Conservation (phyloP, 1,140 invertebrate species). For the Cepaea nemoralis region DNA sequence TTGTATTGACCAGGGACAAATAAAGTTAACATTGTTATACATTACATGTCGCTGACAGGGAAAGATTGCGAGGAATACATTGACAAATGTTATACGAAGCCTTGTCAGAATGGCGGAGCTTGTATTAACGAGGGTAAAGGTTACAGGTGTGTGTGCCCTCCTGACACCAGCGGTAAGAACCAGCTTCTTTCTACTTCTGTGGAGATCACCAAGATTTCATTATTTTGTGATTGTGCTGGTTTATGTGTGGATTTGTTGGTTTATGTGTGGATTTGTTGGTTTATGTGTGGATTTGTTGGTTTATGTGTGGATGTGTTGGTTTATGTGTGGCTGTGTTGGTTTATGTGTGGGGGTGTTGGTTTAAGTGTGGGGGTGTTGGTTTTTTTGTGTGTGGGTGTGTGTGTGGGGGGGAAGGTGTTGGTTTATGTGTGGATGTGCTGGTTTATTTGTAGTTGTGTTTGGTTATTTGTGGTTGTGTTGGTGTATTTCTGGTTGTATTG, state of each 20-base stretch:
- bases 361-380: neutral
- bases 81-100: slow-evolving; percentile 95
- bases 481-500: no score
- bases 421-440: no score
- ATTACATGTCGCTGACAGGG: neutral
- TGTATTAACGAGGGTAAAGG: slow-evolving; percentile 90
- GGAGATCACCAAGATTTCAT: neutral
- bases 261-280: neutral
- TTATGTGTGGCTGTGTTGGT: no score
- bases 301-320: neutral
- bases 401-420: no score
- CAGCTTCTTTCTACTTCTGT: slow-evolving; percentile 13
- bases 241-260: neutral
- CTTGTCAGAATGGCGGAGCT: slow-evolving; percentile 87
- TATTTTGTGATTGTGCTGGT: neutral
- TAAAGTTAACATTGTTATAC: no score
- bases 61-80: slow-evolving; percentile 68
- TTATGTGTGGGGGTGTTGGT: no score
- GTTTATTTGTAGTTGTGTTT: no score
- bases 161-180: slow-evolving; percentile 76
- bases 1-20: no score
- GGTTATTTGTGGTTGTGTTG: no score
- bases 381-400: neutral
- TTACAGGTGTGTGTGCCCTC: slow-evolving; percentile 88
- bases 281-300: neutral